Conservation (phyloP, 2,888 invertebrate species). For the Frankliniella intonsa region DNA sequence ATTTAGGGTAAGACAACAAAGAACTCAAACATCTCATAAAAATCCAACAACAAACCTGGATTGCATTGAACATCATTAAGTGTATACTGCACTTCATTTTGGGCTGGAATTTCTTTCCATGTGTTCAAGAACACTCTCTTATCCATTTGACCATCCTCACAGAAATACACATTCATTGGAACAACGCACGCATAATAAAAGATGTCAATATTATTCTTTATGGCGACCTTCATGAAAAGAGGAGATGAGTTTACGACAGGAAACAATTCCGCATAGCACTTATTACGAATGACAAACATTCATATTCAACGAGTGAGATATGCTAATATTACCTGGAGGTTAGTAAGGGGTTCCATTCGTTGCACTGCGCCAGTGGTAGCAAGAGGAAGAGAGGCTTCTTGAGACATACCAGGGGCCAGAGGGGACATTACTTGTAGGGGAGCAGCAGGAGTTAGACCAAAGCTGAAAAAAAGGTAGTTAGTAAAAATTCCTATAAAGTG, state of each 20-base stretch:
- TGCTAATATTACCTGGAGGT: slow-evolving; percentile 66
- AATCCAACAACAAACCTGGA: slow-evolving; percentile 48
- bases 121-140: slow-evolving; percentile 95
- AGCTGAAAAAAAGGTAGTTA: slow-evolving; percentile 54
- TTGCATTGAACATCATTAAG: slow-evolving; percentile 73
- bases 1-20: no score
- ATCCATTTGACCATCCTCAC: slow-evolving; percentile 96
- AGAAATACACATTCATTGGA: slow-evolving; percentile 87
- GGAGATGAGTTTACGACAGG: background rate
- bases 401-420: slow-evolving; percentile 70
- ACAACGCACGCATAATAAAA: slow-evolving; percentile 95
- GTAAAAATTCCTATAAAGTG: background rate
- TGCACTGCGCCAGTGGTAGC: slow-evolving; percentile 87
- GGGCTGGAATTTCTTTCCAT: slow-evolving; percentile 99
- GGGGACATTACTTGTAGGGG: slow-evolving; percentile 74
- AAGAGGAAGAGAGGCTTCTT: slow-evolving; percentile 72
- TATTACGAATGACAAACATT: background rate
- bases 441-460: slow-evolving; percentile 83
- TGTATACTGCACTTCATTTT: slow-evolving; percentile 93
- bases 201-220: slow-evolving; percentile 98
- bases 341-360: slow-evolving; percentile 95
- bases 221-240: slow-evolving; percentile 65
- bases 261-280: background rate
- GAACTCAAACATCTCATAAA: background rate
- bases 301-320: background rate